A percentile compares a stretch with the other conserved stretches of the same genome.
Conservation (phyloP, 2,888 invertebrate species). For the Parnassius orleans region DNA sequence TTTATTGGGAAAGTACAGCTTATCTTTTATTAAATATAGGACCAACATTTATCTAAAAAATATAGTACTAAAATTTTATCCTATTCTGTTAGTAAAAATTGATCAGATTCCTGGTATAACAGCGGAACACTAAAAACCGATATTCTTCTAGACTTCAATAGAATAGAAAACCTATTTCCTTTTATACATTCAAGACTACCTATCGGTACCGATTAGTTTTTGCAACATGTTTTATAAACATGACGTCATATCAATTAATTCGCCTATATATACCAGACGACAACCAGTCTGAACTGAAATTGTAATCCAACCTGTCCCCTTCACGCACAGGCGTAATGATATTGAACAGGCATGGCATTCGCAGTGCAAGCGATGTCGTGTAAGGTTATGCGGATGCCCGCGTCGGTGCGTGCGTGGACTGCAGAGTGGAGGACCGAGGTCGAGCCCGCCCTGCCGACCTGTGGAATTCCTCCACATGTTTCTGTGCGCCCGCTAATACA, state of each 20-base stretch:
- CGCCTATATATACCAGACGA: background rate
- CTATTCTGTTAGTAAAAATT: too few relatives aligned
- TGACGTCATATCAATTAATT: background rate
- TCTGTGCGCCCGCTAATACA: background rate
- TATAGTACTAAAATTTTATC: too few relatives aligned
- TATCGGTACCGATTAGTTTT: background rate
- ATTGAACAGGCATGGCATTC: conserved; percentile 11
- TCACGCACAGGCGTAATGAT: conserved; percentile 3
- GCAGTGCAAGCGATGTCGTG: conserved; percentile 35
- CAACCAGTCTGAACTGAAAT: background rate
- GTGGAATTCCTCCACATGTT: conserved; percentile 40
- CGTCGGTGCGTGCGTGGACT: conserved; percentile 61
- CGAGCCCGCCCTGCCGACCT: conserved; percentile 48
- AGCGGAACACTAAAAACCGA: too few relatives aligned
- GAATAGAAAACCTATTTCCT: too few relatives aligned
- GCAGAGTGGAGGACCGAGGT: conserved; percentile 60
- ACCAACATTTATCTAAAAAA: too few relatives aligned
- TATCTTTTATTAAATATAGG: too few relatives aligned
- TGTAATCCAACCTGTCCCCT: background rate
- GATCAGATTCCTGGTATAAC: too few relatives aligned
- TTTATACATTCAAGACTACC: too few relatives aligned
- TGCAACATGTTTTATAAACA: background rate
- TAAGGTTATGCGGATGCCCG: conserved; percentile 74
- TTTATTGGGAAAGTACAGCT: too few relatives aligned
- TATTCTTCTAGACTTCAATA: too few relatives aligned